These are phyloP conservation scores for Clarias batrachus DNA, from an alignment of 2,113 vertebrate genomes.

Conservation along the genomic window DNA sequence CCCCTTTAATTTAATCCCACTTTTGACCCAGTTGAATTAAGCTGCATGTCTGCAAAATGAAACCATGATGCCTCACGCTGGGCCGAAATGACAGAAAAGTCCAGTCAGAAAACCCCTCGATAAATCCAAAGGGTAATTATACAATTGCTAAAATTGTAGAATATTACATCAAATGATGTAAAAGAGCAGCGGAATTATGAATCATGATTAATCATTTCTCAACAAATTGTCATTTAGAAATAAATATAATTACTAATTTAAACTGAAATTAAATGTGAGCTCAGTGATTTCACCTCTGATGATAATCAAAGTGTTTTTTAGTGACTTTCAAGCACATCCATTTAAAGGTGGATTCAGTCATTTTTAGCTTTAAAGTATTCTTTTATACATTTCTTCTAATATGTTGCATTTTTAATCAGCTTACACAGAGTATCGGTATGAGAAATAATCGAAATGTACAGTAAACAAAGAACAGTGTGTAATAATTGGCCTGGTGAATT, in stretches of 20 bases:
- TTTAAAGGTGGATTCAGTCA: background rate
- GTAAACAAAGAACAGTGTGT: background rate
- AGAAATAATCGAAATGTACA: background rate
- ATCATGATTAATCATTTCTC: background rate
- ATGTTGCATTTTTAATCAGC: background rate
- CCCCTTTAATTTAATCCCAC: background rate
- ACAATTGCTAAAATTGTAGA: background rate
- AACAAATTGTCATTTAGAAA: background rate
- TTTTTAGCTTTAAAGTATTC: background rate
- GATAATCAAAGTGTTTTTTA: background rate
- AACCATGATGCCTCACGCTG: background rate
- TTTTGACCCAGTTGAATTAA: too few species aligned
- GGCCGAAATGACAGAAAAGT: background rate
- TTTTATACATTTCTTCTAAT: background rate
- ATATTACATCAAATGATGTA: background rate
- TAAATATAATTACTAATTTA: background rate
- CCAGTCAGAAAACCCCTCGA: background rate
- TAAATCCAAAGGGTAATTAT: background rate
- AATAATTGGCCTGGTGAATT: background rate
- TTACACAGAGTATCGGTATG: background rate
- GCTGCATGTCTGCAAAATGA: background rate
- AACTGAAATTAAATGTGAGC: background rate
- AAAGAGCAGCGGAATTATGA: background rate
- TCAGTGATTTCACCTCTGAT: background rate
- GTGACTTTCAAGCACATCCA: background rate